These are phyloP conservation scores for Pipra filicauda DNA, from an alignment of 2,113 vertebrate species.

Conservation along the genomic window DNA sequence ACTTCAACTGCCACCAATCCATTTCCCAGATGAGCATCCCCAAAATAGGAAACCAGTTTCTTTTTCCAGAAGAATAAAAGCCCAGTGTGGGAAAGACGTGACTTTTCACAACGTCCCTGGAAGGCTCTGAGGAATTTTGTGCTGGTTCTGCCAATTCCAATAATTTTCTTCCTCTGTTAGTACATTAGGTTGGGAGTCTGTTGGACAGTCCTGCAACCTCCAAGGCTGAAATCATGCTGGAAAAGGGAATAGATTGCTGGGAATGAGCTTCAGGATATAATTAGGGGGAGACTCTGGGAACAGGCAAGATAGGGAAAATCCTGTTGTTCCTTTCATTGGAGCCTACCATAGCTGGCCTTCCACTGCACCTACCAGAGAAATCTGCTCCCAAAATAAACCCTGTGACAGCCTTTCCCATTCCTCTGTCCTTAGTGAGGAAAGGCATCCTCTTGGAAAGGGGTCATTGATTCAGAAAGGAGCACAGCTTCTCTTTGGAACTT, in stretches of 20 bases:
- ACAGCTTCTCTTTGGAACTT: not conserved
- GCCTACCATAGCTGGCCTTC: not conserved
- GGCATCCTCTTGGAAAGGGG: not conserved
- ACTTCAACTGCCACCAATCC: not conserved
- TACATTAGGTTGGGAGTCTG: not conserved
- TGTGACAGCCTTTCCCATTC: not conserved
- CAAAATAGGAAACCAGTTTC: not conserved
- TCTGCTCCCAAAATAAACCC: not conserved
- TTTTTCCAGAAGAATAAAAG: not conserved
- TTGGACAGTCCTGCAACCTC: not conserved
- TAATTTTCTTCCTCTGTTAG: not conserved
- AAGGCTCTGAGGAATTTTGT: not conserved
- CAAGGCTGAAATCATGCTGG: not conserved
- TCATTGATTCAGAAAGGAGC: not conserved
- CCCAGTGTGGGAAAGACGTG: not conserved
- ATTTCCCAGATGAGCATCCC: not conserved
- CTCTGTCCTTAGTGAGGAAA: not conserved
- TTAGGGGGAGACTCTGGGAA: not conserved
- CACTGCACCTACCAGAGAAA: not conserved
- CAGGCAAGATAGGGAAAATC: not conserved
- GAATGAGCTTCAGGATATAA: not conserved
- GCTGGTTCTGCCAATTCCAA: not conserved
- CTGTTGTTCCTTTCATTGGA: no score
- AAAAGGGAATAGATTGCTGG: not conserved
- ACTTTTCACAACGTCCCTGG: not conserved